Conservation (phyloP, 2,113 vertebrate genomes). For the Corythaixoides concolor region DNA sequence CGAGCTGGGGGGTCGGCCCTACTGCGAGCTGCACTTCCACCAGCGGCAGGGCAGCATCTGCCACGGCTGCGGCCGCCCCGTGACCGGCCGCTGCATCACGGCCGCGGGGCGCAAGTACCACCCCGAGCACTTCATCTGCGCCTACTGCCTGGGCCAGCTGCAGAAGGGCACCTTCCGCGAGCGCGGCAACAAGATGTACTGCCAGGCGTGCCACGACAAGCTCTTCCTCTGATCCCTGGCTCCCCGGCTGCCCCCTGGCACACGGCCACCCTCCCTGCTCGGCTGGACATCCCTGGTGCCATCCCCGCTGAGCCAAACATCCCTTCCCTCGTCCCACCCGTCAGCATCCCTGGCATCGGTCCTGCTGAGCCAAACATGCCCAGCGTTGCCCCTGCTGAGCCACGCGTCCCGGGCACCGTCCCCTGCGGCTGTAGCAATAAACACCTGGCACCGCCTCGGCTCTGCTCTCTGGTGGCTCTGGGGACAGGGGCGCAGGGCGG, state of each 20-base stretch:
- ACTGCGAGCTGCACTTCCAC: constrained; percentile 88
- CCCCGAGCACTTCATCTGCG: constrained; percentile 90
- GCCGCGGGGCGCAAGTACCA: constrained; percentile 85
- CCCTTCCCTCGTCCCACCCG: background rate
- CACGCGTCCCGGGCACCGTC: background rate
- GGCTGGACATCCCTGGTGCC: fast-evolving
- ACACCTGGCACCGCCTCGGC: background rate
- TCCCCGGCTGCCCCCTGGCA: background rate
- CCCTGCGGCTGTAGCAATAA: background rate
- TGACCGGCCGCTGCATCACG: constrained; percentile 82
- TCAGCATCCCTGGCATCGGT: background rate
- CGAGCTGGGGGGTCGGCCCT: constrained; percentile 83
- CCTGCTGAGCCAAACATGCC: background rate
- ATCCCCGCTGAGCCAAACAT: background rate
- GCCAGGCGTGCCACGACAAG: constrained; percentile 78
- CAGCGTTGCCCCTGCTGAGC: fast-evolving
- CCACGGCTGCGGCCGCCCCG: constrained; percentile 74
- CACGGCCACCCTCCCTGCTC: background rate
- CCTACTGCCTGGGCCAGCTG: constrained; percentile 87
- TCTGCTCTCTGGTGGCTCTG: background rate
- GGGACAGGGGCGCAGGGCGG: background rate
- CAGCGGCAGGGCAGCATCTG: constrained; percentile 84
- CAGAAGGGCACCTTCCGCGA: constrained; percentile 86
- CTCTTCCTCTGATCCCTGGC: constrained; percentile 71
- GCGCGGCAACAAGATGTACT: constrained; percentile 81